Percentiles rank a stretch among this genome's conserved stretches.
Conservation (phyloP, 1,140 invertebrate species). For the Eriocheir sinensis region DNA sequence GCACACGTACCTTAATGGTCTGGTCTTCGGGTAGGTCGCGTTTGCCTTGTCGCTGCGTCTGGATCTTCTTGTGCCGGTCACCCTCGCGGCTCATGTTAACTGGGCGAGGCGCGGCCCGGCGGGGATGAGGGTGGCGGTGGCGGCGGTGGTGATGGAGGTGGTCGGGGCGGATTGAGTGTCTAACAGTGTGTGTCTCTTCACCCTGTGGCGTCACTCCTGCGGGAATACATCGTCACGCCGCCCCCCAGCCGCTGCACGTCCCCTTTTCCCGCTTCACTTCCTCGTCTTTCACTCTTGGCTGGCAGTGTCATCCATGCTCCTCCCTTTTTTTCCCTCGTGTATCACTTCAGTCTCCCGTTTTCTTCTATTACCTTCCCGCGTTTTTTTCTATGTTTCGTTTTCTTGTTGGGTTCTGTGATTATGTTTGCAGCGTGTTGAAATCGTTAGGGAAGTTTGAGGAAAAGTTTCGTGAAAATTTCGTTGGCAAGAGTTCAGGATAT, state of each 20-base stretch:
- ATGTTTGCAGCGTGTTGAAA: neutral
- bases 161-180: neutral
- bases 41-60: conserved; percentile 33
- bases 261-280: neutral
- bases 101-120: conserved; percentile 11
- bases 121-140: neutral
- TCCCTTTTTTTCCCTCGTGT: neutral
- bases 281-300: no score
- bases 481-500: neutral
- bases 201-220: conserved; percentile 6
- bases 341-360: neutral
- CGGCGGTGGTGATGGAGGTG: neutral
- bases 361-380: neutral
- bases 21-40: conserved; percentile 51
- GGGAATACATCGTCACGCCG: neutral
- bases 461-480: neutral
- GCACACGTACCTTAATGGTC: conserved; percentile 56
- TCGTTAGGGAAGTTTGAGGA: neutral
- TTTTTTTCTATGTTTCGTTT: neutral
- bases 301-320: neutral
- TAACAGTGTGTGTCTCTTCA: neutral
- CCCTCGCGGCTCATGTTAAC: conserved; percentile 63
- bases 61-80: conserved; percentile 45
- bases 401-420: neutral
- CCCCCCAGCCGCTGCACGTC: neutral